A percentile compares a stretch with the other conserved stretches of the same genome.
phyloP scores from a whole-genome alignment of 2,797 vertebrate genomes.

The Urocyon cinereoargenteus region DNA sequence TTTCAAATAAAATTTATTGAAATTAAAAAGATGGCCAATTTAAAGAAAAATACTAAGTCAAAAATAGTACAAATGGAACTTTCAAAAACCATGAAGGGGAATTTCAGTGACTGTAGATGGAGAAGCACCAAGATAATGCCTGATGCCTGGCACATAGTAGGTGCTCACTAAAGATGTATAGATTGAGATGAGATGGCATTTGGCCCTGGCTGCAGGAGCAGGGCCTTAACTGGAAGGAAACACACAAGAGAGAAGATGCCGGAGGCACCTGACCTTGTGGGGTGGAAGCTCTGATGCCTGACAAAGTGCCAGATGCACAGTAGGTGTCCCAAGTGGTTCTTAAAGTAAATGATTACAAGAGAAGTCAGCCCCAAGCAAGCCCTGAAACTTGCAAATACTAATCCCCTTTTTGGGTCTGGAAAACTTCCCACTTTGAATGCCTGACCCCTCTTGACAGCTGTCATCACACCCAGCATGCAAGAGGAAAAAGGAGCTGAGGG shows the following conservation, averaged over 20 bases:
- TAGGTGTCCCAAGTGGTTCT: background rate
- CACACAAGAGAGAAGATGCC: background rate
- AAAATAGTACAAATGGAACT: background rate
- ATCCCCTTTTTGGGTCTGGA: conserved; percentile 16
- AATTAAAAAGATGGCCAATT: background rate
- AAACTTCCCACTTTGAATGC: background rate
- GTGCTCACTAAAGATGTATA: background rate
- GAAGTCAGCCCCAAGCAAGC: background rate
- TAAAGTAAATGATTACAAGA: background rate
- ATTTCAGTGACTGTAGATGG: background rate
- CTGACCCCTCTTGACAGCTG: conserved; percentile 50
- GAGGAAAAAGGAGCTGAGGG: background rate
- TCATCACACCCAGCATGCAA: background rate
- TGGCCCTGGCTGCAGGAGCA: background rate
- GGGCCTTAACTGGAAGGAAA: background rate
- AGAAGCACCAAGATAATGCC: background rate
- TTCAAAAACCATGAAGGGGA: background rate
- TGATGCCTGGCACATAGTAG: background rate
- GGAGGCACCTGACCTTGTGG: background rate
- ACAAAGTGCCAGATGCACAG: background rate
- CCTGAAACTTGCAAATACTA: background rate
- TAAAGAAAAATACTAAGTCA: background rate
- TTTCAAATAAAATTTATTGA: background rate
- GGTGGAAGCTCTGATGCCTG: background rate
- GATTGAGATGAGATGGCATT: background rate